Conservation (phyloP, 2,888 invertebrate genomes). For the Spodoptera littoralis region DNA sequence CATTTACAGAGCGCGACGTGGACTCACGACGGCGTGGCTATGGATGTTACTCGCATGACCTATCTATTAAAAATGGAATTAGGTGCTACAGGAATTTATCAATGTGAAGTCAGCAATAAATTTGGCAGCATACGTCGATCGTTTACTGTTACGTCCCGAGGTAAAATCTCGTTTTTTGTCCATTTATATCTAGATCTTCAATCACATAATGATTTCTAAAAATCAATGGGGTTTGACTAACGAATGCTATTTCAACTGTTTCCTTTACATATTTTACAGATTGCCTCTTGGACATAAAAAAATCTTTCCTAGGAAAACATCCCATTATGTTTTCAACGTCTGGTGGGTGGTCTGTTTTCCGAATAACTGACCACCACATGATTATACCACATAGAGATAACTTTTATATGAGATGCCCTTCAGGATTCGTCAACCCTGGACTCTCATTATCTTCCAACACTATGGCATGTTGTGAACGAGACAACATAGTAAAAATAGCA, state of each 20-base stretch:
- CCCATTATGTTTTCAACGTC: constrained; percentile 60
- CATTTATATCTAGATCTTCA: too few relatives aligned
- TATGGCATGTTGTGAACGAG: constrained; percentile 59
- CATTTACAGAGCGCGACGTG: constrained; percentile 62
- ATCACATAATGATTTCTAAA: too few relatives aligned
- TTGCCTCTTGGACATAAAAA: constrained; percentile 63
- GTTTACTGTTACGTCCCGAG: constrained; percentile 62
- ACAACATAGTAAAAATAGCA: constrained; percentile 54
- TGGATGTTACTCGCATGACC: constrained; percentile 49
- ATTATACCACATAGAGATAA: constrained; percentile 54
- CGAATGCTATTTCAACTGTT: too few relatives aligned
- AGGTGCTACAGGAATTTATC: constrained; percentile 65
- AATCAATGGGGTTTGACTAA: too few relatives aligned
- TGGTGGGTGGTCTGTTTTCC: constrained; percentile 47
- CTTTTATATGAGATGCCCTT: constrained; percentile 64
- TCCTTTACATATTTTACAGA: constrained; percentile 59
- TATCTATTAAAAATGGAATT: constrained; percentile 57
- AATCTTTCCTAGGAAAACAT: constrained; percentile 56
- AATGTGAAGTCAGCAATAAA: constrained; percentile 67
- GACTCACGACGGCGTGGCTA: constrained; percentile 59
- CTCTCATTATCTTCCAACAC: constrained; percentile 40
- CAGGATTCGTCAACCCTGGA: constrained; percentile 43
- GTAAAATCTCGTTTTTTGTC: constrained; percentile 40
- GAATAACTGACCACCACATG: constrained; percentile 52
- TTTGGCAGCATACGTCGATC: constrained; percentile 64